Evolutionary conservation across 1,140 invertebrate species (phyloP).

Genomic region (Ostrea edulis): DNA sequence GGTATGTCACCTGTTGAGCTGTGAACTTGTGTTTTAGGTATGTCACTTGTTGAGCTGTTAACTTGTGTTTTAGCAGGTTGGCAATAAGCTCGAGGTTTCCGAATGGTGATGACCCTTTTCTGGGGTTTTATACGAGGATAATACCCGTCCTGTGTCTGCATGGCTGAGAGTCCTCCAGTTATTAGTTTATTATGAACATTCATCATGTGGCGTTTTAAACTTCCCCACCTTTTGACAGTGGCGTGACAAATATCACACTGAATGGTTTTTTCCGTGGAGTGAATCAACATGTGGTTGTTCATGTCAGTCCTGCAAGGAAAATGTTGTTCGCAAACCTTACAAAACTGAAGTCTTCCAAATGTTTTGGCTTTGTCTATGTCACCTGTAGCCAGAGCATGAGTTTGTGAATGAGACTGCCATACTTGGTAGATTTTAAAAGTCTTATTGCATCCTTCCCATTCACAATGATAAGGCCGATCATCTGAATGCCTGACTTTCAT

Average conservation of each 20-base stretch:
- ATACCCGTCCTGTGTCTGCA: not conserved
- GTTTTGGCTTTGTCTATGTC: not conserved
- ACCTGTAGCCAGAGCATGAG: not conserved
- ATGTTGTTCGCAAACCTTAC: not conserved
- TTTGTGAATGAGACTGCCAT: constrained; percentile 17
- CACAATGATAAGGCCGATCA: constrained; percentile 1
- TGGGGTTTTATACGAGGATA: not conserved
- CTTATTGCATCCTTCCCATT: not conserved
- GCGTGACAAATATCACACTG: constrained; percentile 5
- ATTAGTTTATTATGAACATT: constrained; percentile 19
- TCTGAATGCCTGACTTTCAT: constrained; percentile 21
- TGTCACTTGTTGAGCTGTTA: not conserved
- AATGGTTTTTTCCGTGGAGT: not conserved
- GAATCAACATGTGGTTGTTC: constrained; percentile 24
- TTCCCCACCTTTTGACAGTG: constrained; percentile 8
- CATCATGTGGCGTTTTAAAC: constrained; percentile 20
- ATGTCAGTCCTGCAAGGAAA: constrained; percentile 20
- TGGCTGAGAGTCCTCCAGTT: constrained; percentile 14
- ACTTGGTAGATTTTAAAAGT: constrained; percentile 32
- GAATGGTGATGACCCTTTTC: not conserved
- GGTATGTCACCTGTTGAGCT: not conserved
- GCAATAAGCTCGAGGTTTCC: not conserved
- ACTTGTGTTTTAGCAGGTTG: not conserved
- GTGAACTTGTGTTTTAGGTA: not conserved
- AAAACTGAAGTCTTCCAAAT: not conserved